Conservation (phyloP, 30 jellyfish, hydroid and myxozoan genomes). For the Euphysa ruthae region DNA sequence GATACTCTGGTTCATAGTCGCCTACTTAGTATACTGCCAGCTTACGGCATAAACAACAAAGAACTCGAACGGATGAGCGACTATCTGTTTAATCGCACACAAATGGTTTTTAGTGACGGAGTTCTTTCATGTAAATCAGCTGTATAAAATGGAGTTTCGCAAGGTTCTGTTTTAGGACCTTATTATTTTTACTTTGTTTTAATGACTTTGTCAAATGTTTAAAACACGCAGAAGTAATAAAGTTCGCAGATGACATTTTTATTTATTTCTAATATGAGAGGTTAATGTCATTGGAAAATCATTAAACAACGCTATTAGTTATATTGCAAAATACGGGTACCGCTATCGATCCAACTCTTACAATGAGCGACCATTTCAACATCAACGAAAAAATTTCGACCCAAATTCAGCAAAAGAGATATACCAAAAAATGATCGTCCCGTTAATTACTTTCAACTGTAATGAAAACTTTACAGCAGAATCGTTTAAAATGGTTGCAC, state of each 20-base stretch:
- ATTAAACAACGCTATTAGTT: neutral
- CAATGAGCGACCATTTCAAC: neutral
- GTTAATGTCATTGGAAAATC: neutral
- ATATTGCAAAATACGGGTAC: neutral
- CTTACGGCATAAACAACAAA: too few species aligned
- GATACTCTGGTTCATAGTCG: too few species aligned
- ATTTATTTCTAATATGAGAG: constrained; percentile 27
- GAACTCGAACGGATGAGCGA: too few species aligned
- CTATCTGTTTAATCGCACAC: too few species aligned
- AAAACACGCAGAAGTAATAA: constrained; percentile 37
- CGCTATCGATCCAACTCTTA: constrained; percentile 1
- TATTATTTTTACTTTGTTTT: constrained; percentile 20
- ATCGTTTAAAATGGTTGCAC: neutral
- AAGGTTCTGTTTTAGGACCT: too few species aligned
- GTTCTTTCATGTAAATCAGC: too few species aligned
- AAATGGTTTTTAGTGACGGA: too few species aligned
- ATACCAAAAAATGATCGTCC: neutral
- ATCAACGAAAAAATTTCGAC: neutral
- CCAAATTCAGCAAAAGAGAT: neutral
- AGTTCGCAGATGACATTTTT: constrained; percentile 59
- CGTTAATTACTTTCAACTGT: neutral
- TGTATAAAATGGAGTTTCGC: too few species aligned
- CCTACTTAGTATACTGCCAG: too few species aligned
- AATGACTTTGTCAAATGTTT: constrained; percentile 55
- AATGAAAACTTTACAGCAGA: neutral